Evolutionary conservation across 2,888 invertebrate genomes (phyloP).

Genomic region (Nemapogon koenigi): DNA sequence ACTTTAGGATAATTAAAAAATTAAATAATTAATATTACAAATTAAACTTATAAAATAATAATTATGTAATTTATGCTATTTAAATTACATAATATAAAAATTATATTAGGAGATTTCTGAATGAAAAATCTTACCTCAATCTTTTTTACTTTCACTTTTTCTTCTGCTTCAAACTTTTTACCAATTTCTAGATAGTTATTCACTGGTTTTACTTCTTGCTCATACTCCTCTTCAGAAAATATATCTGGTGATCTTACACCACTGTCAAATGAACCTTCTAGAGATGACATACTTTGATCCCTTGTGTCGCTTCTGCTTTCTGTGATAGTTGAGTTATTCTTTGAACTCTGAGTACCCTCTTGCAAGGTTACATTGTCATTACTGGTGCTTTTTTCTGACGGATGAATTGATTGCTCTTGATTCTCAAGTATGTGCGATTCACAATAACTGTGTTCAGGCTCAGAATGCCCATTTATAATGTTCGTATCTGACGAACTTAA

Average conservation of each 20-base stretch:
- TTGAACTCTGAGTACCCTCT: not conserved
- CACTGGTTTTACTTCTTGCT: slow-evolving; percentile 47
- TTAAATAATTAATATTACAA: too few relatives aligned
- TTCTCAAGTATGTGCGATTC: not conserved
- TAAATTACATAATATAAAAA: too few relatives aligned
- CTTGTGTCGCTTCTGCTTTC: slow-evolving; percentile 29
- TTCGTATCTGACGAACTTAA: slow-evolving; percentile 29
- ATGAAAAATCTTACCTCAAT: slow-evolving; percentile 41
- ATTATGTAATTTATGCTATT: too few relatives aligned
- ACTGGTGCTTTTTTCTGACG: not conserved
- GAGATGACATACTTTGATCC: slow-evolving; percentile 48
- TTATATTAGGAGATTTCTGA: too few relatives aligned
- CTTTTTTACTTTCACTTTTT: slow-evolving; percentile 42
- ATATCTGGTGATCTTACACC: slow-evolving; percentile 69
- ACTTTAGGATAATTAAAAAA: too few relatives aligned
- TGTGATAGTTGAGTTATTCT: not conserved
- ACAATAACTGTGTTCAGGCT: not conserved
- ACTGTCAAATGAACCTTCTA: slow-evolving; percentile 54
- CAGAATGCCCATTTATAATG: not conserved
- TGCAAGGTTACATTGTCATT: not conserved
- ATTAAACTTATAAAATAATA: too few relatives aligned
- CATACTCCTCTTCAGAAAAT: slow-evolving; percentile 69
- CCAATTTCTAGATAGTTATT: slow-evolving; percentile 46
- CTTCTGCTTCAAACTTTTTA: slow-evolving; percentile 42
- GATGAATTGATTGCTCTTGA: not conserved